Evolutionary conservation across 2,888 invertebrate genomes (phyloP).

Genomic region (Phengaris arion): DNA sequence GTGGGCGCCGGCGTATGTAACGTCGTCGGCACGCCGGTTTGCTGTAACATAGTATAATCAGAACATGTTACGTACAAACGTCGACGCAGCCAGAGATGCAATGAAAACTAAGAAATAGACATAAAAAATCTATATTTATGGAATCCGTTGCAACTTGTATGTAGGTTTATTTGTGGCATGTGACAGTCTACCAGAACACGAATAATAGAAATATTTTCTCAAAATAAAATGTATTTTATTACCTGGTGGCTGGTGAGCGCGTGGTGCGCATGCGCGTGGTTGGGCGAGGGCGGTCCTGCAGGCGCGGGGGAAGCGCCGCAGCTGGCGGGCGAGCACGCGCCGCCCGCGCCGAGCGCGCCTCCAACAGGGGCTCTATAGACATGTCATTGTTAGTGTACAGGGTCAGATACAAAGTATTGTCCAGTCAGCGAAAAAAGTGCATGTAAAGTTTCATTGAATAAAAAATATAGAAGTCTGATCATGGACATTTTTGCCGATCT

Average conservation of each 20-base stretch:
- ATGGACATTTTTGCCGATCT: neutral
- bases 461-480: no score
- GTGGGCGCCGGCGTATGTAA: constrained; percentile 77
- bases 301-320: constrained; percentile 72
- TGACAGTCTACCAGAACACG: no score
- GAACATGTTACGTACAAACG: neutral
- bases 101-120: neutral
- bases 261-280: constrained; percentile 45
- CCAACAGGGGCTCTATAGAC: constrained; percentile 35
- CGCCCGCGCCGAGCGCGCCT: constrained; percentile 46
- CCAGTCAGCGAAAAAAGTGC: no score
- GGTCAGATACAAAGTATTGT: no score
- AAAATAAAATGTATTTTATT: neutral
- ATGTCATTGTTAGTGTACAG: neutral
- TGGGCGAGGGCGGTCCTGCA: constrained; percentile 66
- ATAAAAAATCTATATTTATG: no score
- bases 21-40: constrained; percentile 57
- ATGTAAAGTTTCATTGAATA: no score
- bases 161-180: no score
- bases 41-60: neutral
- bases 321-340: constrained; percentile 68
- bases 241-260: constrained; percentile 55
- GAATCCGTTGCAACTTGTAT: no score
- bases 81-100: neutral
- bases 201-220: neutral